These are phyloP conservation scores for Drosophila pruinosa DNA, from an alignment of 1,140 invertebrate genomes.

Conservation along the genomic window DNA sequence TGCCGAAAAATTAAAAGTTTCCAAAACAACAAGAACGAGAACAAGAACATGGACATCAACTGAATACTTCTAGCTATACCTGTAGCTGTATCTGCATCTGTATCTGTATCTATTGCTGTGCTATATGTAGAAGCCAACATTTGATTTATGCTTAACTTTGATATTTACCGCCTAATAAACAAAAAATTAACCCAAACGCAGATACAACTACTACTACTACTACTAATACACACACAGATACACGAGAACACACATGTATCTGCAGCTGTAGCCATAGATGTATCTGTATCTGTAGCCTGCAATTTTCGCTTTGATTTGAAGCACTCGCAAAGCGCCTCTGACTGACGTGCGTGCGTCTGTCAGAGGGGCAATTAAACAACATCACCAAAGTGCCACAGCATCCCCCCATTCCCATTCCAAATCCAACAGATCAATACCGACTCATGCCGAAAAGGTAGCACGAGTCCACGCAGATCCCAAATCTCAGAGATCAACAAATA, in stretches of 20 bases:
- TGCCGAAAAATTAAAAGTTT: slow-evolving; percentile 66
- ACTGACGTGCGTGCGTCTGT: slow-evolving; percentile 75
- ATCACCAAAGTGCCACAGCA: slow-evolving; percentile 57
- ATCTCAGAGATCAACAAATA: slow-evolving; percentile 5
- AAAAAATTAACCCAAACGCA: slow-evolving; percentile 77
- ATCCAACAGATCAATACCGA: slow-evolving; percentile 3
- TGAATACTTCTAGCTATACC: slow-evolving; percentile 8
- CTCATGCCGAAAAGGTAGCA: background rate
- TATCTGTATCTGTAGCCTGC: slow-evolving; percentile 45
- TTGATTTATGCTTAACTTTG: slow-evolving; percentile 79
- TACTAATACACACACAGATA: slow-evolving; percentile 3
- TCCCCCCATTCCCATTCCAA: background rate
- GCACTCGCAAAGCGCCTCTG: slow-evolving; percentile 25
- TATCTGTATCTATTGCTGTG: slow-evolving; percentile 14
- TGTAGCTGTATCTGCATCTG: slow-evolving; percentile 8
- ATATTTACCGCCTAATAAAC: slow-evolving; percentile 81
- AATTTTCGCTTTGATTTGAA: slow-evolving; percentile 73
- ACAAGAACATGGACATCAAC: slow-evolving; percentile 20
- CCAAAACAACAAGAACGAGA: slow-evolving; percentile 40
- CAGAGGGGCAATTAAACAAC: slow-evolving; percentile 75
- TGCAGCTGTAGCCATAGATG: slow-evolving; percentile 28
- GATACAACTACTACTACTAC: slow-evolving; percentile 34
- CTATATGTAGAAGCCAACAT: slow-evolving; percentile 53
- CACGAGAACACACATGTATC: slow-evolving; percentile 43
- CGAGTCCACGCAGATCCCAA: background rate